phyloP scores from a whole-genome alignment of 2,888 invertebrate genomes.

The Atrina japonica region DNA sequence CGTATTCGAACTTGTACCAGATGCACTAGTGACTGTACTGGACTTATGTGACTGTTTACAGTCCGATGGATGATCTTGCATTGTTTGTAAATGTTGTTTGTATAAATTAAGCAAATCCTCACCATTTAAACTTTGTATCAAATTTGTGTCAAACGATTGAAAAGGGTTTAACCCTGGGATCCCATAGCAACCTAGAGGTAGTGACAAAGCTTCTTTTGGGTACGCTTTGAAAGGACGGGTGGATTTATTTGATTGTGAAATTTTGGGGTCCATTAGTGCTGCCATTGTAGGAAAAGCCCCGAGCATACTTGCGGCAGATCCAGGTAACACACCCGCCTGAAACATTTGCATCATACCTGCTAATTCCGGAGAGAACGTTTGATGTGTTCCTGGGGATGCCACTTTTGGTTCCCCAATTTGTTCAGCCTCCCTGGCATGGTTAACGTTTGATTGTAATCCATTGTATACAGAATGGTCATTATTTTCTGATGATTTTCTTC shows the following conservation, averaged over 20 bases:
- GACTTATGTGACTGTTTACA: slow-evolving; percentile 1
- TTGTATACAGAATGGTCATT: slow-evolving; percentile 16
- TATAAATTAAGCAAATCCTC: slow-evolving; percentile 75
- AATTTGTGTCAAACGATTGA: slow-evolving; percentile 64
- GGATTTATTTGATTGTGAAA: slow-evolving; percentile 51
- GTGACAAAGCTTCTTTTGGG: slow-evolving; percentile 86
- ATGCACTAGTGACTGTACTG: slow-evolving; percentile 3
- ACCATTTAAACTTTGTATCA: slow-evolving; percentile 63
- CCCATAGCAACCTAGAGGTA: slow-evolving; percentile 82
- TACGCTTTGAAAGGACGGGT: slow-evolving; percentile 83
- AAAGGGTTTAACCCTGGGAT: slow-evolving; percentile 66
- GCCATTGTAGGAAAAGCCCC: slow-evolving; percentile 58
- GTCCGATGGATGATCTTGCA: slow-evolving; percentile 50
- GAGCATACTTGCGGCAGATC: slow-evolving; percentile 46
- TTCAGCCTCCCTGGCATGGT: slow-evolving; percentile 4
- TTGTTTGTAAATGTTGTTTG: slow-evolving; percentile 66
- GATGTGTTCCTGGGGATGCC: slow-evolving; percentile 36
- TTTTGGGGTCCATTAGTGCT: slow-evolving; percentile 56
- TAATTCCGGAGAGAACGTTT: slow-evolving; percentile 39
- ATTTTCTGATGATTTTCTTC: slow-evolving; percentile 28
- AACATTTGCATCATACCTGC: slow-evolving; percentile 55
- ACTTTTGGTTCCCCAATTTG: slow-evolving; percentile 35
- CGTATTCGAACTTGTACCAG: slow-evolving; percentile 28
- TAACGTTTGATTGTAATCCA: slow-evolving; percentile 8
- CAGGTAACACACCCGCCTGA: slow-evolving; percentile 51